These are phyloP conservation scores for Melanophora roralis DNA, from an alignment of 2,888 invertebrate genomes.

Conservation along the genomic window DNA sequence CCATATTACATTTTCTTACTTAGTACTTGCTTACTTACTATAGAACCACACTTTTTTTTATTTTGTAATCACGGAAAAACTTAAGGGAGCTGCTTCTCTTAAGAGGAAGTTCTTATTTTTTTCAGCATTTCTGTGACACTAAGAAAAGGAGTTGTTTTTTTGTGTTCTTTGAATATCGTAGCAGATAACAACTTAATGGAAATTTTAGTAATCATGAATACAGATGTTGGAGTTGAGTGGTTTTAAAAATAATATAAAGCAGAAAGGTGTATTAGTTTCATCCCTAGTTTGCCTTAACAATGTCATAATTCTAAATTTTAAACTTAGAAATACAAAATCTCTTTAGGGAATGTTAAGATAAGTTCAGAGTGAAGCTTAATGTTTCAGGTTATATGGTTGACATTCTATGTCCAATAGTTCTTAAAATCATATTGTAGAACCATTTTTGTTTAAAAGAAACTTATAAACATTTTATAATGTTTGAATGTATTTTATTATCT, in stretches of 20 bases:
- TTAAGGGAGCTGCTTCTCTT: slow-evolving; percentile 1
- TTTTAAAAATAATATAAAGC: neutral
- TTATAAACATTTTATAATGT: too few species aligned
- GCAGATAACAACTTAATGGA: slow-evolving; percentile 42
- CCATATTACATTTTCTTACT: too few species aligned
- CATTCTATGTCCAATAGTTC: too few species aligned
- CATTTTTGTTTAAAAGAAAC: too few species aligned
- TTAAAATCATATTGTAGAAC: too few species aligned
- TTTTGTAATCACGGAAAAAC: neutral
- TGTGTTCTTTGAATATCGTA: neutral
- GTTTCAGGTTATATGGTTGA: too few species aligned
- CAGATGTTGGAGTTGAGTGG: slow-evolving; percentile 1
- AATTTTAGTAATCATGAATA: slow-evolving; percentile 33
- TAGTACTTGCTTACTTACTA: neutral
- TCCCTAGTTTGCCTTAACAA: too few species aligned
- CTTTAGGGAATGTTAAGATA: too few species aligned
- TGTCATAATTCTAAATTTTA: too few species aligned
- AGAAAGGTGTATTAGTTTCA: slow-evolving; percentile 9
- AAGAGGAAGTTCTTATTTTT: slow-evolving; percentile 22
- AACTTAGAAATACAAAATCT: too few species aligned
- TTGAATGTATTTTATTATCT: too few species aligned
- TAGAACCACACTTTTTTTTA: neutral
- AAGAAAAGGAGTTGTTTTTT: slow-evolving; percentile 11
- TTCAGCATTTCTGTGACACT: slow-evolving; percentile 7
- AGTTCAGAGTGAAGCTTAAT: too few species aligned